Evolutionary conservation across 2,888 invertebrate genomes (phyloP).

Genomic region (Fabriciana adippe): DNA sequence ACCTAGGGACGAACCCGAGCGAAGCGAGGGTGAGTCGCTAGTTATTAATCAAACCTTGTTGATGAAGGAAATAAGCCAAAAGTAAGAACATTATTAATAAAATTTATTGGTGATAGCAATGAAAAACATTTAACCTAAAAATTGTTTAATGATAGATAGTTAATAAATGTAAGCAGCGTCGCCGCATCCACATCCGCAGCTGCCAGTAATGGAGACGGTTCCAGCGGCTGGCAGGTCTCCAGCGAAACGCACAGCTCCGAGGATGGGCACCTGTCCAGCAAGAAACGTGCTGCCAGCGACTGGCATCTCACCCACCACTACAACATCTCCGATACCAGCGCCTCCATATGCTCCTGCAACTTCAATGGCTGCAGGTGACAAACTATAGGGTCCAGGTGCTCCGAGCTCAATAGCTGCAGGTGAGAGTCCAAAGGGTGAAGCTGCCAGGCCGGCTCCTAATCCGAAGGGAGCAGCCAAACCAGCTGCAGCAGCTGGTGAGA

Average conservation of each 20-base stretch:
- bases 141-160: too few relatives aligned
- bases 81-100: too few relatives aligned
- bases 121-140: too few relatives aligned
- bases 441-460: constrained; percentile 21
- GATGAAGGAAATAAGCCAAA: too few relatives aligned
- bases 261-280: constrained; percentile 51
- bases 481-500: constrained; percentile 19
- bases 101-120: too few relatives aligned
- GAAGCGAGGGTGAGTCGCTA: too few relatives aligned
- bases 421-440: constrained; percentile 27
- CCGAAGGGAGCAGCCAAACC: constrained; percentile 19
- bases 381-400: constrained; percentile 13
- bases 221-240: constrained; percentile 57
- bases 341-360: constrained; percentile 37
- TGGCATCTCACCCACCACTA: constrained; percentile 46
- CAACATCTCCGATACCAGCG: constrained; percentile 42
- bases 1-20: too few relatives aligned
- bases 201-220: constrained; percentile 49
- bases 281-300: constrained; percentile 48
- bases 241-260: constrained; percentile 53
- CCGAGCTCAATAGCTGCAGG: too few relatives aligned
- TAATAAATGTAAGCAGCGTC: constrained; percentile 5
- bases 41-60: too few relatives aligned
- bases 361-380: constrained; percentile 37
- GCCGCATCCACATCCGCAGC: constrained; percentile 44